phyloP scores from a whole-genome alignment of 2,888 invertebrate species.

The Neocrepidodera transversa region DNA sequence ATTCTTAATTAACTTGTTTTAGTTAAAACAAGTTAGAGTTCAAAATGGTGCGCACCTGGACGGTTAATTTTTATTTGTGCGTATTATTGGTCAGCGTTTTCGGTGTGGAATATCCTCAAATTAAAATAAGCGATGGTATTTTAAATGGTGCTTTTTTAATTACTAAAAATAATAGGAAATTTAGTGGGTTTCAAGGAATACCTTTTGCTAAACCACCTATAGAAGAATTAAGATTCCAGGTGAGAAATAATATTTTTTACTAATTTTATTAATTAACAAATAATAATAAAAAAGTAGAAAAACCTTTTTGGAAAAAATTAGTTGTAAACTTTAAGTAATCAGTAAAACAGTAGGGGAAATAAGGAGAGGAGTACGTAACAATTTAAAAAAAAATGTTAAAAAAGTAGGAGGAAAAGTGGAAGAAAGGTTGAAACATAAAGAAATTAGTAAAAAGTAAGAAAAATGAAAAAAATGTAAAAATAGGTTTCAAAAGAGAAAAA shows the following conservation, averaged over 20 bases:
- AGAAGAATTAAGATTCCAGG: conserved; percentile 56
- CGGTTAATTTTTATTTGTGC: conserved; percentile 9
- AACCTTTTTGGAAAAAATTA: no score
- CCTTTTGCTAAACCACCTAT: conserved; percentile 58
- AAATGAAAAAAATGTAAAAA: no score
- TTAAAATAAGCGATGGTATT: conserved; percentile 57
- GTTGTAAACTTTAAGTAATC: no score
- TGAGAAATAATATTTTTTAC: conserved; percentile 38
- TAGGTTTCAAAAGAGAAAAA: no score
- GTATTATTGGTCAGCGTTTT: conserved; percentile 1
- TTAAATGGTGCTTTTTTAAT: conserved; percentile 56
- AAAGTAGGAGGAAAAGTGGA: no score
- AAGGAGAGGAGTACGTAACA: no score
- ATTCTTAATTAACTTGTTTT: conserved; percentile 3
- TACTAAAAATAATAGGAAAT: conserved; percentile 58
- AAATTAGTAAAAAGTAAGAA: no score
- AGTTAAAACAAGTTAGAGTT: not conserved
- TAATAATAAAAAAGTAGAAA: no score
- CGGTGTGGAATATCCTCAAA: conserved; percentile 36
- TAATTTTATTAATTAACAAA: no score
- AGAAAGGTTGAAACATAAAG: no score
- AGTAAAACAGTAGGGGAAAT: no score
- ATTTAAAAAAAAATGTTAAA: no score
- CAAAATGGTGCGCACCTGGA: conserved; percentile 8
- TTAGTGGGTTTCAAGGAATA: conserved; percentile 61